Evolutionary conservation across 2,888 invertebrate species (phyloP).

Genomic region (Elysia crispata): DNA sequence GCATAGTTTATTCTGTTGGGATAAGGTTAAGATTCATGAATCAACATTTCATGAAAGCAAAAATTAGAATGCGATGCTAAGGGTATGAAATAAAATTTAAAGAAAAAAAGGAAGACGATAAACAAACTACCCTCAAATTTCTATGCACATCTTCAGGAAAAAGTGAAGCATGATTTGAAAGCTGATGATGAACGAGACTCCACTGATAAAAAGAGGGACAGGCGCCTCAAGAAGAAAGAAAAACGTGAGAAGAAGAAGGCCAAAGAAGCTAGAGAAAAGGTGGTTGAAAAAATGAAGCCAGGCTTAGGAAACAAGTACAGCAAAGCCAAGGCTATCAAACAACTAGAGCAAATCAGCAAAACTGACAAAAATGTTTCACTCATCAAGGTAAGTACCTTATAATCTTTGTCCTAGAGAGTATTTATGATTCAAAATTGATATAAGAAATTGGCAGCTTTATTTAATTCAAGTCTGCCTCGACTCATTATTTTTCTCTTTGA

Average conservation of each 20-base stretch:
- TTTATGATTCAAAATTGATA: too few relatives aligned
- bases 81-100: too few relatives aligned
- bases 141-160: constrained; percentile 63
- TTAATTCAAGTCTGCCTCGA: too few relatives aligned
- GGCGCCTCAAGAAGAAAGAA: constrained; percentile 80
- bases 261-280: constrained; percentile 82
- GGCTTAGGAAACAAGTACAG: constrained; percentile 81
- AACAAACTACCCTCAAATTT: too few relatives aligned
- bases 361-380: constrained; percentile 73
- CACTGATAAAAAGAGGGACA: constrained; percentile 92
- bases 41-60: too few relatives aligned
- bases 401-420: too few relatives aligned
- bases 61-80: too few relatives aligned
- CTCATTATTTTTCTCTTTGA: too few relatives aligned
- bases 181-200: constrained; percentile 88
- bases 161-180: constrained; percentile 79
- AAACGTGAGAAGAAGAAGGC: constrained; percentile 87
- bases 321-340: constrained; percentile 81
- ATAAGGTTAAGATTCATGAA: too few relatives aligned
- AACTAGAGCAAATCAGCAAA: constrained; percentile 82
- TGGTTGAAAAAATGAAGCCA: constrained; percentile 75
- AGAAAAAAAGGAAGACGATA: too few relatives aligned
- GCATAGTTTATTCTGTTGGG: too few relatives aligned
- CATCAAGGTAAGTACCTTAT: constrained; percentile 78
- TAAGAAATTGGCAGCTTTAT: too few relatives aligned